Conservation (phyloP, 1,140 invertebrate species). For the Lethrus apterus region DNA sequence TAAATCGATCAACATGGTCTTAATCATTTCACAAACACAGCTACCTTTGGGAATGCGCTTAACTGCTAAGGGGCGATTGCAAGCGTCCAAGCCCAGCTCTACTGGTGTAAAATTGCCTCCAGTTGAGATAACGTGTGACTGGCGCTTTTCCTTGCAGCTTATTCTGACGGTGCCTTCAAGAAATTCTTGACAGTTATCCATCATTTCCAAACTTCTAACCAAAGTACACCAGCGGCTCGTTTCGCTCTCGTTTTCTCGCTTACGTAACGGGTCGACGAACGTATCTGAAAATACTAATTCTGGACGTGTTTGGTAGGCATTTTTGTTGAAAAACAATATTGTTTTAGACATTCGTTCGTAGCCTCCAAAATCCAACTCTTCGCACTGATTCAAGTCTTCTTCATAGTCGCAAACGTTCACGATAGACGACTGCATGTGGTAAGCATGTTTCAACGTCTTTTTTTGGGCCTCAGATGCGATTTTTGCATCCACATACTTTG, state of each 20-base stretch:
- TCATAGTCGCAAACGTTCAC: slow-evolving; percentile 14
- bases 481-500: slow-evolving; percentile 5
- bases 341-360: slow-evolving; percentile 11
- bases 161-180: slow-evolving; percentile 26
- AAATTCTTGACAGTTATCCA: slow-evolving; percentile 21
- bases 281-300: slow-evolving; percentile 7
- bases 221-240: slow-evolving; percentile 20
- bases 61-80: slow-evolving; percentile 30
- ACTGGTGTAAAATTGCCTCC: slow-evolving; percentile 33
- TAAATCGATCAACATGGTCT: slow-evolving; percentile 3
- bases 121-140: slow-evolving; percentile 23
- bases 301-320: not conserved
- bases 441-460: slow-evolving; percentile 16
- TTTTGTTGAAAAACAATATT: slow-evolving; percentile 15
- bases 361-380: slow-evolving; percentile 5
- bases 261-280: slow-evolving; percentile 7
- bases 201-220: slow-evolving; percentile 23
- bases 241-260: slow-evolving; percentile 7
- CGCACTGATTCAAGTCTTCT: not conserved
- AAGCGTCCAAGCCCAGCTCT: slow-evolving; percentile 27
- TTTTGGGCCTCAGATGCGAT: slow-evolving; percentile 2
- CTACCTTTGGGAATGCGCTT: slow-evolving; percentile 29
- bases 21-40: slow-evolving; percentile 21
- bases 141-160: slow-evolving; percentile 20
- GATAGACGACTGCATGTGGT: slow-evolving; percentile 15